Conservation (phyloP, 2,113 vertebrate genomes). For the Noctilio leporinus region DNA sequence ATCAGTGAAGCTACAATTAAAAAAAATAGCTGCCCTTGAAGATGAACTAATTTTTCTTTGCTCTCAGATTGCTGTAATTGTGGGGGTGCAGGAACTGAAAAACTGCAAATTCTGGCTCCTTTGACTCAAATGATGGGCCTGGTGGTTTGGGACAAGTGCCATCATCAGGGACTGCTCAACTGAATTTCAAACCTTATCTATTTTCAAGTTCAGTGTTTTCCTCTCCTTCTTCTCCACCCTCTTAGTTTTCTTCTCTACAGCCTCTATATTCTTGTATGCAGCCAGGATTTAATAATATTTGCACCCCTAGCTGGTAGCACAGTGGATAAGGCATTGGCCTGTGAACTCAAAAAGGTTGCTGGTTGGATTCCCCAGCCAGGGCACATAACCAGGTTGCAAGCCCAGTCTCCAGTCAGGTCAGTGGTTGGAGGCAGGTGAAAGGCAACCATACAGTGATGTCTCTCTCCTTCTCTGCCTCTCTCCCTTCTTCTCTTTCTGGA, state of each 20-base stretch:
- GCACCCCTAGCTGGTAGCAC: too few species aligned
- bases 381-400: too few species aligned
- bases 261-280: conserved; percentile 62
- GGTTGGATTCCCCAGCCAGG: too few species aligned
- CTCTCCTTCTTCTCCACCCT: conserved; percentile 63
- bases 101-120: not conserved
- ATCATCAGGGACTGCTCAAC: conserved; percentile 79
- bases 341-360: too few species aligned
- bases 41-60: conserved; percentile 86
- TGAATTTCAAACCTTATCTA: not conserved
- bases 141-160: conserved; percentile 56
- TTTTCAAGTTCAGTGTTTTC: conserved; percentile 35
- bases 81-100: conserved; percentile 75
- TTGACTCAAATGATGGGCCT: conserved; percentile 55
- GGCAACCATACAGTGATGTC: too few species aligned
- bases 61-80: conserved; percentile 90
- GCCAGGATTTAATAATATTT: conserved; percentile 25
- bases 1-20: conserved; percentile 79
- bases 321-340: too few species aligned
- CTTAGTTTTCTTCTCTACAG: conserved; percentile 68
- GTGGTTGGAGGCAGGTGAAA: too few species aligned
- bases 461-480: too few species aligned
- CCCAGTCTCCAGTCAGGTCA: too few species aligned
- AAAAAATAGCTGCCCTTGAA: conserved; percentile 91
- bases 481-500: too few species aligned